Base-by-base conservation (phyloP, 2,113 vertebrate genomes). In the Sorex fumeus region DNA sequence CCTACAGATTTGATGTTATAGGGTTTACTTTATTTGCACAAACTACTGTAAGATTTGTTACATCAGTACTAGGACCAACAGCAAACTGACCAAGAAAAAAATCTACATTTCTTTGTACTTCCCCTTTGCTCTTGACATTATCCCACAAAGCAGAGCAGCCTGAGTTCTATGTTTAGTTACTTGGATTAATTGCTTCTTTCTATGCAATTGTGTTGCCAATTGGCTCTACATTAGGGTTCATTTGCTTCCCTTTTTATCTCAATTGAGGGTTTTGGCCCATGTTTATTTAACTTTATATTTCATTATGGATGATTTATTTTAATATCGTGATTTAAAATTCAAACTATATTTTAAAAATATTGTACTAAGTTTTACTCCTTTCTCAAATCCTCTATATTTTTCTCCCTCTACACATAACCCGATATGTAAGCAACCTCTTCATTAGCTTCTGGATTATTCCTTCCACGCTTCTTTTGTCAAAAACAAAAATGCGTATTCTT, bases 251-350 rank as follows among this genome's bases (percentile, higher is more conserved):
- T 64, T 91, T 87, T 34, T 77, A 53, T 76, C 78, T 57, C 78
- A 34, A 9, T 83, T 83, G 21, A 23, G 25, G 18, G 3, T 2
- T 53, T 91, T 77, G 50, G 19, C 10, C 3, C 13, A 91, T 78
- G 15, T 13, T 90, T 79, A 28, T 88, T 88, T 77, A 34, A 45
- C 45, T 88, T 92, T 74, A 78, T 45, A 90, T 85, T 91, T n/a
- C 0, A 70, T n/a, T 78, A 88, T 90, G 5, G 25, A 34, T 60
- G 69, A 86, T 3, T 66, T 74, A 50, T 50, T 50, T 50, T 50
- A 50, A 50, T 79, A 62, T 53, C 13, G 53, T 71, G 27, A 6
- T 30, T 92, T 77, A 27, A 53, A 76, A 91, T 60, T 76, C 45
- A 91, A 93, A 27, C 15, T 57, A 43, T 36, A 36, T 66, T 66